These are phyloP conservation scores for Neoascia interrupta DNA, from an alignment of 2,888 invertebrate species.

Conservation along the genomic window DNA sequence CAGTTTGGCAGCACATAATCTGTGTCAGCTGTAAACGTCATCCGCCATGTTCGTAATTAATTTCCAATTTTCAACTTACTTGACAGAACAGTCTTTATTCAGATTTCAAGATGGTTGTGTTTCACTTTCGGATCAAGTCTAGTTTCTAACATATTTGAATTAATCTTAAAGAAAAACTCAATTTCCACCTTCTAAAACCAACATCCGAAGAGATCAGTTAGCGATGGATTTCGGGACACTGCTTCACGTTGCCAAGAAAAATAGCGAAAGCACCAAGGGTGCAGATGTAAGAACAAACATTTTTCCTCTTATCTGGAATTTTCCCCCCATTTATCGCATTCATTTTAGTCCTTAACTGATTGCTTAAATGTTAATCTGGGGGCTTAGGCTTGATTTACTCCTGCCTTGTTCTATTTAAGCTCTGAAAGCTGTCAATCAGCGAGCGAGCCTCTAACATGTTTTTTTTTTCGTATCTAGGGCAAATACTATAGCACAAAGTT, in stretches of 20 bases:
- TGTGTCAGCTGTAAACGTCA: constrained; percentile 29
- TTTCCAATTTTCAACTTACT: not conserved
- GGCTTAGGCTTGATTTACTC: too few relatives aligned
- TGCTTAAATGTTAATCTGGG: not conserved
- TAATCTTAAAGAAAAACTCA: constrained; percentile 57
- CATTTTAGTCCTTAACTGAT: not conserved
- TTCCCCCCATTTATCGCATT: not conserved
- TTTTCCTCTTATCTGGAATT: constrained; percentile 20
- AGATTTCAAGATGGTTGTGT: constrained; percentile 60
- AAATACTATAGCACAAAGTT: constrained; percentile 89
- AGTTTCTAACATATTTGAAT: constrained; percentile 50
- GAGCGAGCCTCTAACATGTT: not conserved
- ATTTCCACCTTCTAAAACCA: too few relatives aligned
- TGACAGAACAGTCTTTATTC: constrained; percentile 64
- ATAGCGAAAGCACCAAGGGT: constrained; percentile 79
- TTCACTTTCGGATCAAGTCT: constrained; percentile 10
- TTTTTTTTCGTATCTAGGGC: constrained; percentile 74
- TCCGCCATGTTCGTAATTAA: constrained; percentile 5
- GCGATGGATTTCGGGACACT: constrained; percentile 85
- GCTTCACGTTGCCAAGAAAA: constrained; percentile 83
- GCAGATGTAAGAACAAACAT: constrained; percentile 74
- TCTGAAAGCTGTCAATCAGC: not conserved
- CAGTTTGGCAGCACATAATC: not conserved
- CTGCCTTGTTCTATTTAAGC: too few relatives aligned
- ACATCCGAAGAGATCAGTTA: too few relatives aligned